Evolutionary conservation across 2,113 vertebrate genomes (phyloP), one percentile per base, ranked within the genome.

Genomic region (Eonycteris spelaea): DNA sequence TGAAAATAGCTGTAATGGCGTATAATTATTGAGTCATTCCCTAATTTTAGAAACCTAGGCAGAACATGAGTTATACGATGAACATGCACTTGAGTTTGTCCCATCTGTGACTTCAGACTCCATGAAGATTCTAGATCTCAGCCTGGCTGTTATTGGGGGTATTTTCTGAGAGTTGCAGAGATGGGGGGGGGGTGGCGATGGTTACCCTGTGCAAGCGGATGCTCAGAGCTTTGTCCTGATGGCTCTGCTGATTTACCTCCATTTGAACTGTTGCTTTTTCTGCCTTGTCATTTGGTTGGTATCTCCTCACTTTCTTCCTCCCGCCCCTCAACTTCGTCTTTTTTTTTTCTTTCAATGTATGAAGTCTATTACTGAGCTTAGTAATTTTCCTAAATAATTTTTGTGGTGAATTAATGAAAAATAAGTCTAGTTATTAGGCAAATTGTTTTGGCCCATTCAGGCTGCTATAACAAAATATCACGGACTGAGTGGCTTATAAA

Each of bases 1-100:
- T 94, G 98, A 98, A 98, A 98, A 98, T 98, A 99, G 98, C 98
- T 98, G 94, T 98, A 98, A 98, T 98, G 98, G 97, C 98, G 98
- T 97, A 97, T 91, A 95, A 78, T 93, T 97, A 97, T 97, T 98
- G 98, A 99, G 98, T 99, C 98, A 99, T 97, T 97, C 95, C 97
- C 98, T 98, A 98, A 98, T 98, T 98, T 98, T 98, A 98, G 98
- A 95, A 98, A 94, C 94, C 94, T 77, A 97, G 98, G 97, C 92
- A 55, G 95, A 98, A 95, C 96, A 98, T 38, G 83, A 98, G 98
- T 98, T 98, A 98, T 98, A 97, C 98, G 98, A 98, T 89, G 98
- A 98, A 98, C 94, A 77, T 84, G 91, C 70, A 94, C 98, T 98
- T 98, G 98, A 97, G 96, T 98, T 98, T 90, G 97, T 98, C 96